Evolutionary conservation across 2,888 invertebrate genomes (phyloP).

Genomic region (Spilarctia lutea): DNA sequence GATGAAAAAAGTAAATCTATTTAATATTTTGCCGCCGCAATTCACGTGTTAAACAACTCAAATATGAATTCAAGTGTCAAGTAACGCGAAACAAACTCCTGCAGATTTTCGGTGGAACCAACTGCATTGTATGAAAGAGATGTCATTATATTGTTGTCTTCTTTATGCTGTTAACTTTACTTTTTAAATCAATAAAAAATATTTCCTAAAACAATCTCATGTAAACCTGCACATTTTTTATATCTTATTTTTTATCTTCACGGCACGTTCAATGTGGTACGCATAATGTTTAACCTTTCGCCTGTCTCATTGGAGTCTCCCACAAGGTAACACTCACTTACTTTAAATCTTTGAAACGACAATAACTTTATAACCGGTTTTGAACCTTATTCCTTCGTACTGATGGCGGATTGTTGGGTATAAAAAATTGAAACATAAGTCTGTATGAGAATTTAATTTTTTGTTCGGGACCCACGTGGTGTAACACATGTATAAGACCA

Average conservation of each 20-base stretch:
- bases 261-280: conserved; percentile 76
- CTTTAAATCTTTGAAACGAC: conserved; percentile 27
- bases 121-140: not conserved
- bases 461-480: conserved; percentile 80
- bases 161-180: not conserved
- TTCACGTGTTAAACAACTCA: too few species aligned
- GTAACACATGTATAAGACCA: conserved; percentile 78
- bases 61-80: too few species aligned
- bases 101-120: not conserved
- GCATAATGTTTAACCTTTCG: conserved; percentile 82
- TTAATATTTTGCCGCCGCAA: too few species aligned
- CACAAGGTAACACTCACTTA: conserved; percentile 74
- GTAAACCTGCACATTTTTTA: conserved; percentile 35
- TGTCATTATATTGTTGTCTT: not conserved
- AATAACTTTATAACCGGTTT: conserved; percentile 17
- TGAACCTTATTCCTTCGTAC: accelerated
- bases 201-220: not conserved
- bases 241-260: conserved; percentile 48
- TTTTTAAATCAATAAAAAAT: not conserved
- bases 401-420: conserved; percentile 34
- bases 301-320: conserved; percentile 78
- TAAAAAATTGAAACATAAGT: conserved; percentile 31
- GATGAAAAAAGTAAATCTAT: too few species aligned
- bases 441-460: conserved; percentile 46
- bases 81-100: too few species aligned